Conservation (phyloP, 2,797 vertebrate genomes). For the Eurystomus glaucurus region DNA sequence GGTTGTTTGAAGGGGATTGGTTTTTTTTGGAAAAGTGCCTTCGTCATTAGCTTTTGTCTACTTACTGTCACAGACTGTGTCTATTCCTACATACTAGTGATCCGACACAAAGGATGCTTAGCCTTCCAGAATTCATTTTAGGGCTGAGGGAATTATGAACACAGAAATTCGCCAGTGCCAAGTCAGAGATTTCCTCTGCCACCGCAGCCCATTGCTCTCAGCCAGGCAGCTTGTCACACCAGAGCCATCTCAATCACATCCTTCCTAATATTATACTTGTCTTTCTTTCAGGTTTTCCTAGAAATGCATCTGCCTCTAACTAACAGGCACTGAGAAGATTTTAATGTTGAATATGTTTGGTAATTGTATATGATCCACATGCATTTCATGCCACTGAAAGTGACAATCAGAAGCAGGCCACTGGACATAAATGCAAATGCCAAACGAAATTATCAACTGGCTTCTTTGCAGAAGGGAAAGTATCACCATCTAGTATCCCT, state of each 20-base stretch:
- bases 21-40: neutral
- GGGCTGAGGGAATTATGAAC: neutral
- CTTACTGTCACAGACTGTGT: neutral
- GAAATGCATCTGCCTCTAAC: neutral
- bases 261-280: neutral
- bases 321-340: neutral
- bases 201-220: accelerated
- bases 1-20: accelerated
- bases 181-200: neutral
- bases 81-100: neutral
- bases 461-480: neutral
- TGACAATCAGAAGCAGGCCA: neutral
- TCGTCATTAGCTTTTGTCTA: neutral
- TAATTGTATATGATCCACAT: neutral
- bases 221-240: neutral
- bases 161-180: neutral
- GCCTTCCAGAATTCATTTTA: neutral
- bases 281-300: neutral
- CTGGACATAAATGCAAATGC: neutral
- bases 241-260: neutral
- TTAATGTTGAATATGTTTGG: neutral
- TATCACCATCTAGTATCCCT: neutral
- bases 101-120: neutral
- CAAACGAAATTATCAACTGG: neutral
- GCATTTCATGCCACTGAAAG: neutral